Evolutionary conservation across 2,888 invertebrate species (phyloP), one percentile per base, ranked within the genome.

Genomic region (Tuta absoluta): DNA sequence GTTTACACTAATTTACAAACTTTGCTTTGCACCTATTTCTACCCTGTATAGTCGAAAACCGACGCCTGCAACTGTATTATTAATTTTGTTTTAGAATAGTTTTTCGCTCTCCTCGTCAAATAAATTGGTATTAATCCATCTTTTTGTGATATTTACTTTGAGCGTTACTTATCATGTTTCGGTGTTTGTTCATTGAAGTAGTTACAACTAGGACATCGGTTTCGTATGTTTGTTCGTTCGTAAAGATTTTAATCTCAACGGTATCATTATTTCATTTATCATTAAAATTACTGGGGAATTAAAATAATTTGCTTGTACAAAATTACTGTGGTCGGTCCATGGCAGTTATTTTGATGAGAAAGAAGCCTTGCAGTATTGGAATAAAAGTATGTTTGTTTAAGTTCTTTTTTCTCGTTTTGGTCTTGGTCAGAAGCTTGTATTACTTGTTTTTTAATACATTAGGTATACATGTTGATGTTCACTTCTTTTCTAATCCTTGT

Each of bases 251-350:
- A 23, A 53, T 23, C 23, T 53, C 23, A 23, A 48, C 23, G 14
- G 51, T 45, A 45, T 53, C 51, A 53, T 53, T 53, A 56, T 56
- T 56, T 56, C n/a, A 33, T 56, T 56, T 33, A 56, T 33, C 56
- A 56, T 33, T 33, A 33, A 56, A 56, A 33, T 33, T 33, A 17
- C 33, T 33, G 14, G 51, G 23, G 3, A 53, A 53, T 56, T 19
- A 56, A 17, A 24, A 33, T 56, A 56, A 56, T 56, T 56, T 56
- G 56, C 24, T 56, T 33, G 56, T 56, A 17, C 10, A 33, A 56
- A 33, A 56, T 33, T 2, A 17, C 69, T 62, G 65, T 57, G 67
- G 66, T 65, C 62, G 49, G 65, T 56, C 33, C 56, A 24, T 56
- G 24, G 28, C 24, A 56, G 33, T 56, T 56, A 56, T 56, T n/a